phyloP scores from a whole-genome alignment of 2,888 invertebrate species.

The Chrysolina americana region DNA sequence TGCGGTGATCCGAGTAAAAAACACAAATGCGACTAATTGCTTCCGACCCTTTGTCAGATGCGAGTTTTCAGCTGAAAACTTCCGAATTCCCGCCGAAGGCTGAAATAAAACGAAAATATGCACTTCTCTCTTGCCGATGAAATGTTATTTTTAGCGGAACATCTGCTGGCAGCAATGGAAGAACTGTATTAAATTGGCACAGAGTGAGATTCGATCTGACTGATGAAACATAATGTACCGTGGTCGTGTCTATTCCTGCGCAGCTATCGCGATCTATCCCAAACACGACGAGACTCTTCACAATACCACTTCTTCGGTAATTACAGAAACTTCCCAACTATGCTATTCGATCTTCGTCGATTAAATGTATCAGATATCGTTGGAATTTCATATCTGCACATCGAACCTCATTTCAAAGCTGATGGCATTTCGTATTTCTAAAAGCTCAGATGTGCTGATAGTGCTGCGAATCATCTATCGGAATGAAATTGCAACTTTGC shows the following conservation, averaged over 20 bases:
- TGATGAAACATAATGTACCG: slow-evolving; percentile 32
- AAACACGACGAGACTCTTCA: slow-evolving; percentile 36
- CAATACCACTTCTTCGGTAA: slow-evolving; percentile 58
- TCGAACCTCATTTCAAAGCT: slow-evolving; percentile 26
- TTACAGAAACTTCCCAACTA: slow-evolving; percentile 55
- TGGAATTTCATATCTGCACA: slow-evolving; percentile 48
- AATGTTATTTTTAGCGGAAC: slow-evolving; percentile 38
- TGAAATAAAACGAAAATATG: slow-evolving; percentile 23
- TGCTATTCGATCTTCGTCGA: slow-evolving; percentile 49
- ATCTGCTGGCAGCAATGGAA: slow-evolving; percentile 40
- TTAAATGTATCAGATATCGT: slow-evolving; percentile 51
- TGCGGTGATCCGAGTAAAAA: neutral
- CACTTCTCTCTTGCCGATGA: slow-evolving; percentile 29
- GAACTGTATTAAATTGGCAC: slow-evolving; percentile 49
- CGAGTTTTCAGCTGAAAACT: neutral
- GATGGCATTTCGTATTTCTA: slow-evolving; percentile 22
- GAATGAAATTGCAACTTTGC: slow-evolving; percentile 7
- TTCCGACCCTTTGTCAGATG: neutral
- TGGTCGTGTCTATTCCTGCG: slow-evolving; percentile 18
- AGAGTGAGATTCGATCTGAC: slow-evolving; percentile 43
- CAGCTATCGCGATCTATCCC: slow-evolving; percentile 39
- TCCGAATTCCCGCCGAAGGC: slow-evolving; percentile 6
- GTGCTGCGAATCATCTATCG: slow-evolving; percentile 12
- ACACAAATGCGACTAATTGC: neutral
- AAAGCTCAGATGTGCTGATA: slow-evolving; percentile 25